Conservation (phyloP, 2,888 invertebrate species). For the Hirudinaria manillensis region DNA sequence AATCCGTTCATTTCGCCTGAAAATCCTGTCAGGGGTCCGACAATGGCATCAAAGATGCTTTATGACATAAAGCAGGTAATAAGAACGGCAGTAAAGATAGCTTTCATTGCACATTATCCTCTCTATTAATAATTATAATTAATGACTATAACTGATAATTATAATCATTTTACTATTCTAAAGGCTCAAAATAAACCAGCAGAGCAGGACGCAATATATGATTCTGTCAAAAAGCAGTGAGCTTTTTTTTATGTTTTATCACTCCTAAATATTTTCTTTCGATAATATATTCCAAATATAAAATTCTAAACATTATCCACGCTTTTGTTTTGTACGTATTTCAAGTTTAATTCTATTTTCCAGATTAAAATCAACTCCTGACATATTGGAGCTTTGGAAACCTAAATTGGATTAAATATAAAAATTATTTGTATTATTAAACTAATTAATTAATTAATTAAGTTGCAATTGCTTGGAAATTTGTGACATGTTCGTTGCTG, state of each 20-base stretch:
- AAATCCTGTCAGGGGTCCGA: not conserved
- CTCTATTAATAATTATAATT: not conserved
- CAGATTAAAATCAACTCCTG: too few relatives aligned
- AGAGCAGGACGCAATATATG: not conserved
- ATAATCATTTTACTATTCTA: not conserved
- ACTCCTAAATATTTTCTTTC: too few relatives aligned
- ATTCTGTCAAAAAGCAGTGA: not conserved
- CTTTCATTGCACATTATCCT: not conserved
- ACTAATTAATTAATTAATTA: too few relatives aligned
- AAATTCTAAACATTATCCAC: too few relatives aligned
- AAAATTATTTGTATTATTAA: too few relatives aligned
- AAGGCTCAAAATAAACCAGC: not conserved
- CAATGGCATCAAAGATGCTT: slow-evolving; percentile 7
- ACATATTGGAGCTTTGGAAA: too few relatives aligned
- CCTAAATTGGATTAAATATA: too few relatives aligned
- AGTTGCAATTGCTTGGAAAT: too few relatives aligned
- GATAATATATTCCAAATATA: too few relatives aligned
- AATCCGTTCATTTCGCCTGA: slow-evolving; percentile 9
- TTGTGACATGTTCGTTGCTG: too few relatives aligned
- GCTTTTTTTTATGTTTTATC: not conserved
- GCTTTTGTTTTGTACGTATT: too few relatives aligned
- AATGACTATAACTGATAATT: not conserved
- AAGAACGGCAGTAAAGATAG: not conserved
- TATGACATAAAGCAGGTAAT: slow-evolving; percentile 16
- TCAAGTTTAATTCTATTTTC: too few relatives aligned